Evolutionary conservation across 2,113 vertebrate species (phyloP).

Genomic region (Tursiops truncatus): DNA sequence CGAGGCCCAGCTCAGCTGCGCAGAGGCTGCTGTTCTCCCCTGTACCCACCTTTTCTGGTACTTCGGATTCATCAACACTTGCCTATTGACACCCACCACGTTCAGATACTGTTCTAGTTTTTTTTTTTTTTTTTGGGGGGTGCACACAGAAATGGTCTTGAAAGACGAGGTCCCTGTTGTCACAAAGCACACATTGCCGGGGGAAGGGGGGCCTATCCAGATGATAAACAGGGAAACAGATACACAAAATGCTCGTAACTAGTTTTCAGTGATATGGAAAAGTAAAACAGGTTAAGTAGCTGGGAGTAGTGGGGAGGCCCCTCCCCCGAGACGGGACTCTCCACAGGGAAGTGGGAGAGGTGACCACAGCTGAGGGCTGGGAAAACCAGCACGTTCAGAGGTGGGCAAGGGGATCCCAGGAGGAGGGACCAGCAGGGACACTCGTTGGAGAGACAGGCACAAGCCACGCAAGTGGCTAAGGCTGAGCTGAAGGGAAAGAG

Average conservation of each 20-base stretch:
- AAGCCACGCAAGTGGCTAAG: no score
- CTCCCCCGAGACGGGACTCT: not conserved
- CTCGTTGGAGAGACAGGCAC: not conserved
- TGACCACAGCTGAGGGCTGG: not conserved
- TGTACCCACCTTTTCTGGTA: not conserved
- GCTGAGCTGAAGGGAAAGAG: no score
- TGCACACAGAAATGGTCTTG: not conserved
- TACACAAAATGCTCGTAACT: not conserved
- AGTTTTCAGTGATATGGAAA: not conserved
- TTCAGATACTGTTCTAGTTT: not conserved
- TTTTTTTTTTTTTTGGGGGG: no score
- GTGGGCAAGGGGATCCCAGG: not conserved
- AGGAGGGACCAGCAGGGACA: not conserved
- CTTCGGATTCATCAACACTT: not conserved
- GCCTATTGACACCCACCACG: no score
- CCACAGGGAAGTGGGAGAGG: not conserved
- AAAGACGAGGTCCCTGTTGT: not conserved
- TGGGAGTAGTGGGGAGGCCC: not conserved
- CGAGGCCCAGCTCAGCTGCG: not conserved
- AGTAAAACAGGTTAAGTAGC: not conserved
- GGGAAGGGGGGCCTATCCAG: accelerated
- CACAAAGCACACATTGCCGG: not conserved
- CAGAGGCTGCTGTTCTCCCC: not conserved
- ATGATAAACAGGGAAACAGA: not conserved
- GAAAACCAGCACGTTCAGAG: not conserved